Conservation (phyloP, 1,140 invertebrate species). For the Cotesia chilonis region DNA sequence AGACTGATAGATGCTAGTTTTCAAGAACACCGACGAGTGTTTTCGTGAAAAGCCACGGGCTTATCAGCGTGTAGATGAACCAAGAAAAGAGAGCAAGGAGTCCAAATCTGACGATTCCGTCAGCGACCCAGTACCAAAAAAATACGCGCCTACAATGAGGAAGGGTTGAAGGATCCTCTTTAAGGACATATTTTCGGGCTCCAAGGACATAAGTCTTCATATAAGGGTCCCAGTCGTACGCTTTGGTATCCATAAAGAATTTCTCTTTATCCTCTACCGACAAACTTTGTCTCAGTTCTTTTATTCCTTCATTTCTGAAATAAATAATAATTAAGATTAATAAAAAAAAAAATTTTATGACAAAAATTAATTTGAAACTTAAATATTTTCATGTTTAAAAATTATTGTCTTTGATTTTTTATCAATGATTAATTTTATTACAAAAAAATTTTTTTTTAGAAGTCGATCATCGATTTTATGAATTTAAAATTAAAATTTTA, state of each 20-base stretch:
- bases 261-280: conserved; percentile 68
- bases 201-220: conserved; percentile 78
- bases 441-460: no score
- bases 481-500: no score
- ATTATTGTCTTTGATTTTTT: no score
- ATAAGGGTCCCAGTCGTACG: conserved; percentile 75
- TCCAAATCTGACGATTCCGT: conserved; percentile 47
- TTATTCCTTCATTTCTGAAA: conserved; percentile 73
- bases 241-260: conserved; percentile 69
- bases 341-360: neutral
- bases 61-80: conserved; percentile 48
- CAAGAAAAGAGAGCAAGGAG: conserved; percentile 47
- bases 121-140: conserved; percentile 50
- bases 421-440: no score
- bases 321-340: conserved; percentile 15
- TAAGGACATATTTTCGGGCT: conserved; percentile 76
- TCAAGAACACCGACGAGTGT: conserved; percentile 16
- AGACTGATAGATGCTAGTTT: neutral
- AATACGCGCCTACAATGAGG: conserved; percentile 72
- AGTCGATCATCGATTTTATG: no score
- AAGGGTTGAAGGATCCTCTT: conserved; percentile 80
- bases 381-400: no score
- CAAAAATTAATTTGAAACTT: neutral
- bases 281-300: conserved; percentile 70
- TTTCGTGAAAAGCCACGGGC: neutral